Evolutionary conservation across 2,113 vertebrate genomes (phyloP).

Genomic region (Phocoena phocoena): DNA sequence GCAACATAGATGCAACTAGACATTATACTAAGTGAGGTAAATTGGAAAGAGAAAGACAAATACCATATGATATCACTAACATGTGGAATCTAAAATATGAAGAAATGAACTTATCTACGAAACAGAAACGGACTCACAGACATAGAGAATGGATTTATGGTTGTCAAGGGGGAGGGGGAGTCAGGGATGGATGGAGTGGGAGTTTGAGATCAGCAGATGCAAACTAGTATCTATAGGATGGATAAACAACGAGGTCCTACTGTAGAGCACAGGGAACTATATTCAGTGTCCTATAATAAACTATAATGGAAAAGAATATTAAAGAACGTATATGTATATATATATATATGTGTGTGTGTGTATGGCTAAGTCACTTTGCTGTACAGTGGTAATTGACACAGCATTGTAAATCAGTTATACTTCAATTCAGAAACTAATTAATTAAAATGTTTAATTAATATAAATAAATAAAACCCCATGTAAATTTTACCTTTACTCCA

Average conservation of each 20-base stretch:
- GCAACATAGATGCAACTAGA: neutral
- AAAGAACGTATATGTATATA: fast-evolving
- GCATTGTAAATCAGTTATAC: neutral
- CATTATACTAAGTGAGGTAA: neutral
- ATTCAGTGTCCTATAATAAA: neutral
- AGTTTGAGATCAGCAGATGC: neutral
- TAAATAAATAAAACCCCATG: neutral
- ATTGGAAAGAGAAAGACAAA: neutral
- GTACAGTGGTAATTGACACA: neutral
- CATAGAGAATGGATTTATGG: neutral
- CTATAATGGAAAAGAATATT: neutral
- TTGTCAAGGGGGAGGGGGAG: neutral
- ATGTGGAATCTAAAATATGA: neutral
- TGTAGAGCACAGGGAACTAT: neutral
- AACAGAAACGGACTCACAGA: neutral
- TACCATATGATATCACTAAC: neutral
- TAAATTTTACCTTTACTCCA: neutral
- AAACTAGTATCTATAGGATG: neutral
- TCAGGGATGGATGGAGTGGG: neutral
- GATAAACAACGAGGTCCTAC: neutral
- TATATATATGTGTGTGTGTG: neutral
- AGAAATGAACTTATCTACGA: neutral
- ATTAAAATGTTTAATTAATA: no score
- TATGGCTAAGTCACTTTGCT: neutral
- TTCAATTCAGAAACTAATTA: neutral